A percentile compares a stretch with the other conserved stretches of the same genome.
Evolutionary conservation across 1,140 invertebrate species (phyloP).

Genomic region (Sitodiplosis mosellana): DNA sequence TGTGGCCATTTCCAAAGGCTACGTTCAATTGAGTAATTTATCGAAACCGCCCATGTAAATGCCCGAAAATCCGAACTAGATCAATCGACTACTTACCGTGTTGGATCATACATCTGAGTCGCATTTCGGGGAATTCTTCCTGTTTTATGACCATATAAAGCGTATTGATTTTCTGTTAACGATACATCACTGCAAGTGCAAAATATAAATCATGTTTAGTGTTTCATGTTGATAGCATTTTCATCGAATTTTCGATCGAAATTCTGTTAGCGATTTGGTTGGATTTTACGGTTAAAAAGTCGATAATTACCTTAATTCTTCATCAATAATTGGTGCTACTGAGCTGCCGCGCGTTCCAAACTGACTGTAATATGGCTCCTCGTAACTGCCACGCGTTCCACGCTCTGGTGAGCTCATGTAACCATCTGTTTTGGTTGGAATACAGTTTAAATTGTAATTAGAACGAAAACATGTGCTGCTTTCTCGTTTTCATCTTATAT

Average conservation of each 20-base stretch:
- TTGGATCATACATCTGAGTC: constrained; percentile 24
- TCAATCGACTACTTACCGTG: constrained; percentile 12
- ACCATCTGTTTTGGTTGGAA: constrained; percentile 44
- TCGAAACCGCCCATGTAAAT: background rate
- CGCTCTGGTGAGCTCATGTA: constrained; percentile 79
- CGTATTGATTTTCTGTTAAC: constrained; percentile 58
- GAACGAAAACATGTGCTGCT: too few species aligned
- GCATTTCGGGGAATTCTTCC: constrained; percentile 22
- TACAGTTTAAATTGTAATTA: too few species aligned
- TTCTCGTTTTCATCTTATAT: too few species aligned
- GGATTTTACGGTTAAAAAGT: too few species aligned
- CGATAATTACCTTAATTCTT: constrained; percentile 58
- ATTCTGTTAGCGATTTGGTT: too few species aligned
- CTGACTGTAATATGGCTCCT: constrained; percentile 73
- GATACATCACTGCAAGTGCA: constrained; percentile 41
- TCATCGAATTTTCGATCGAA: too few species aligned
- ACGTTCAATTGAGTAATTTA: constrained; percentile 11
- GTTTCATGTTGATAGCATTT: too few species aligned
- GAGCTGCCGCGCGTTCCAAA: constrained; percentile 49
- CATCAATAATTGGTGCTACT: constrained; percentile 77
- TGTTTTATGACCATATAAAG: constrained; percentile 55
- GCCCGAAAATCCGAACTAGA: background rate
- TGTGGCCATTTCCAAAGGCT: constrained; percentile 32
- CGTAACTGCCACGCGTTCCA: constrained; percentile 46
- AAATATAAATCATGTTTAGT: background rate